Evolutionary conservation across 2,797 vertebrate species (phyloP), one percentile per base, ranked within the genome.

Genomic region (Tokudaia muenninki): DNA sequence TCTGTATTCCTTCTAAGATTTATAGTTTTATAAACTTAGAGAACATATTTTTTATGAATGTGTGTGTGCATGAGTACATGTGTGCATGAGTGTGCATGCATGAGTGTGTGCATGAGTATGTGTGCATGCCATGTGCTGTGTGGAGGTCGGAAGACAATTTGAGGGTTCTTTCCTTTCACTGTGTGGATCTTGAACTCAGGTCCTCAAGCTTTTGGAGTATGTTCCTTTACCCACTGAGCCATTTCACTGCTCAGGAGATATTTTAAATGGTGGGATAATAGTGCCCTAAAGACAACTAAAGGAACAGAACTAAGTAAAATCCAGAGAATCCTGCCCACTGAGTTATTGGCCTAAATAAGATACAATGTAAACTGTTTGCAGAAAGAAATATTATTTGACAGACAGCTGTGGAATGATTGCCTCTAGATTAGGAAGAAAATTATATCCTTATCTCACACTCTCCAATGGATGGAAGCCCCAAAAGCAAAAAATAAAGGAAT

Each of bases 331-430:
- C 3, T 95, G 24, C 19, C 5, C 44, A 22, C 7, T 79, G 57
- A 72, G 86, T 55, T 95, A 87, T 72, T 77, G 70, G 59, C 65
- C 67, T 75, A 96, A 96, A 52, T 81, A 94, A 92, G 52, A 86
- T 34, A 94, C 22, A 65, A 47, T 47, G 47, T 24, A 81, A 84
- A 93, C 87, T 70, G 11, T 74, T 72, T 41, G 80, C 37, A 24
- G 63, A 81, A 79, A 14, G 47, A 90, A n/a, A 3, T 19, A n/a
- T 10, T 50, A 63, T 82, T 95, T 47, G 87, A 37, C 41, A 88
- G 87, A 44, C 87, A 75, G 57, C 82, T 59, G 0, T 26, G 50
- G 37, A 29, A 90, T 31, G 83, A 74, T 16, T 57, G 4, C 11
- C 22, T 93, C 37, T 13, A 6, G 67, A 77, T 55, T 70, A 55